These are phyloP conservation scores for Pan troglodytes DNA, from an alignment of 2,113 vertebrate species.

Conservation along the genomic window NHGRI_mPanTro3-v2.1_pri NC_072419.2:13788501-13789000, in stretches of 20 bases:
- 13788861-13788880: neutral
- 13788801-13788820: neutral
- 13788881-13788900: neutral
- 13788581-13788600: too few species aligned
- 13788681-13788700: too few species aligned
- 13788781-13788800: neutral
- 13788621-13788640: too few species aligned
- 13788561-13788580: too few species aligned
- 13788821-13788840: neutral
- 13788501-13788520: too few species aligned
- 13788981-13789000: neutral
- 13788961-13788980: neutral
- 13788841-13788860: neutral
- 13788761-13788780: neutral
- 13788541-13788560: too few species aligned
- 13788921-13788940: neutral
- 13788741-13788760: neutral
- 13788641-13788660: too few species aligned
- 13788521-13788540: too few species aligned
- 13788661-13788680: too few species aligned
- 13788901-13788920: neutral
- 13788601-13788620: too few species aligned
- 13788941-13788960: neutral
- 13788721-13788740: neutral
- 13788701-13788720: neutral